Evolutionary conservation across 2,888 invertebrate genomes (phyloP).

Genomic region (Drosophila nigricruria): DNA sequence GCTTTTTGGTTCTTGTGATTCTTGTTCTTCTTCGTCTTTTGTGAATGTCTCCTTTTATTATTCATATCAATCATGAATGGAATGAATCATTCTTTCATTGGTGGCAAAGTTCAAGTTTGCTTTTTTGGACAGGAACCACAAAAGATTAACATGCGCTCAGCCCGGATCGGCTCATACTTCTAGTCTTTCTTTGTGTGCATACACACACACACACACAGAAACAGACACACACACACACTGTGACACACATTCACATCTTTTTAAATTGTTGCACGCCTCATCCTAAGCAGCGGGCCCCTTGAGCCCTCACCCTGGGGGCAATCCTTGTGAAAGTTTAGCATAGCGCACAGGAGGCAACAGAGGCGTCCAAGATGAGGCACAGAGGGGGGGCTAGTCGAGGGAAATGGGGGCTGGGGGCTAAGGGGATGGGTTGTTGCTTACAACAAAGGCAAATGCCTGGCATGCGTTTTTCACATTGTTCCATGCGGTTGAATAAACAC

Average conservation of each 20-base stretch:
- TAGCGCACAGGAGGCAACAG: constrained; percentile 37
- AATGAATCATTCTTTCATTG: constrained; percentile 57
- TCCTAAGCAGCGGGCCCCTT: constrained; percentile 33
- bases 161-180: constrained; percentile 53
- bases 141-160: constrained; percentile 68
- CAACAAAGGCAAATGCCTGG: constrained; percentile 64
- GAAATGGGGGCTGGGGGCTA: background rate
- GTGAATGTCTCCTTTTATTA: constrained; percentile 21
- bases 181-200: constrained; percentile 27
- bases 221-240: constrained; percentile 10
- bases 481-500: constrained; percentile 78
- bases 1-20: background rate
- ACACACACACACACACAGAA: constrained; percentile 3
- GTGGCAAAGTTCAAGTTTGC: constrained; percentile 65
- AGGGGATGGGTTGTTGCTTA: constrained; percentile 10
- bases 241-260: constrained; percentile 47
- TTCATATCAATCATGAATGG: constrained; percentile 51
- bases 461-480: constrained; percentile 78
- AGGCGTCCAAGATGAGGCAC: background rate
- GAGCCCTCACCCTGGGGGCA: constrained; percentile 51
- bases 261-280: constrained; percentile 73
- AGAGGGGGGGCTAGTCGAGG: background rate
- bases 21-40: constrained; percentile 1
- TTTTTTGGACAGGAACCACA: constrained; percentile 57
- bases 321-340: constrained; percentile 74